Evolutionary conservation across 1,140 invertebrate species (phyloP).

Genomic region (Euura lappo): DNA sequence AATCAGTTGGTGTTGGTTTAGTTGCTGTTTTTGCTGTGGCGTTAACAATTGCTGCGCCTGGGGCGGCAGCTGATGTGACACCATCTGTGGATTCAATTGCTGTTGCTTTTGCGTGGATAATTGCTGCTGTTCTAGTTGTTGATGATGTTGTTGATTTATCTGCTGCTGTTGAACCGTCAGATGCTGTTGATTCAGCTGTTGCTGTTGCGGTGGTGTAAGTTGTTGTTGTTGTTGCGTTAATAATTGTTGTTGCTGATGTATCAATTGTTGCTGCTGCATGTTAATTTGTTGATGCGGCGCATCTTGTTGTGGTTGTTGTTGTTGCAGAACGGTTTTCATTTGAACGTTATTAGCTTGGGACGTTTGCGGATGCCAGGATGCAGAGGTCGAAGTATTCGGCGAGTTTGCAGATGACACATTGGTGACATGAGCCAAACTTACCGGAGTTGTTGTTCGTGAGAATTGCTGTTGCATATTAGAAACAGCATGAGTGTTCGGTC

Average conservation of each 20-base stretch:
- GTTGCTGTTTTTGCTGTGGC: constrained; percentile 36
- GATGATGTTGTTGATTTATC: constrained; percentile 47
- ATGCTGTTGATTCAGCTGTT: constrained; percentile 45
- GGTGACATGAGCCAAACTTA: constrained; percentile 56
- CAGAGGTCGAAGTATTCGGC: constrained; percentile 51
- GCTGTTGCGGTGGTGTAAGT: constrained; percentile 34
- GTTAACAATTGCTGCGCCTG: constrained; percentile 51
- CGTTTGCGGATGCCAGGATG: constrained; percentile 55
- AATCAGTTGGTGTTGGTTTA: background rate
- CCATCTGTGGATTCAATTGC: constrained; percentile 27
- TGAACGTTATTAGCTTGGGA: constrained; percentile 50
- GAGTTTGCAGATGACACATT: constrained; percentile 52
- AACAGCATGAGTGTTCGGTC: constrained; percentile 36
- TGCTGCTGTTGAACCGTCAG: constrained; percentile 50
- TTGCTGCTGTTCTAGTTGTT: constrained; percentile 44
- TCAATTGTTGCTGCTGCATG: constrained; percentile 29
- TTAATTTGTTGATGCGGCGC: background rate
- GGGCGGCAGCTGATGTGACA: constrained; percentile 37
- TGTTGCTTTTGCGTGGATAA: constrained; percentile 29
- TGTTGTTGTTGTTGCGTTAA: constrained; percentile 42
- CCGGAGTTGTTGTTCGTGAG: constrained; percentile 47
- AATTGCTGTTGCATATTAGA: constrained; percentile 32
- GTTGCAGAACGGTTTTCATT: constrained; percentile 44
- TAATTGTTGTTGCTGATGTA: constrained; percentile 33
- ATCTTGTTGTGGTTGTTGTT: constrained; percentile 33